Percentiles rank a stretch among this genome's conserved stretches.
These are phyloP conservation scores for Sorex fumeus DNA, from an alignment of 2,113 vertebrate species.

Conservation along the genomic window DNA sequence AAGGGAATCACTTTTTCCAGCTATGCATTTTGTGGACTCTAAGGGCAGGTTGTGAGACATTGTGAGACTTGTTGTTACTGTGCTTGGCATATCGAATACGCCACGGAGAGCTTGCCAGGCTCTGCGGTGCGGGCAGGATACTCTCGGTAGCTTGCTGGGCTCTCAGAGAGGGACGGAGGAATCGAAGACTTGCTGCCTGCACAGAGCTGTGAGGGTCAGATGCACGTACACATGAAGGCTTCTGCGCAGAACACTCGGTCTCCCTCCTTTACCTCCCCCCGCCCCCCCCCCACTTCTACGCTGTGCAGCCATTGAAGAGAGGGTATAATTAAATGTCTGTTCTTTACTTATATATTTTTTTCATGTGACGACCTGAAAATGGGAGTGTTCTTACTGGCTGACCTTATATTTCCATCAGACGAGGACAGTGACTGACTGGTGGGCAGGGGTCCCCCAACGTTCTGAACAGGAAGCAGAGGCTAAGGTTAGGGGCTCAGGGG, in stretches of 20 bases:
- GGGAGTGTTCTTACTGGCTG: background rate
- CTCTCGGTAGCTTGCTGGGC: too few relatives aligned
- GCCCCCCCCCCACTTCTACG: background rate
- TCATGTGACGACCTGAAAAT: background rate
- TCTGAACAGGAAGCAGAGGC: background rate
- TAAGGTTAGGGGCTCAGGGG: background rate
- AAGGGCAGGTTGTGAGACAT: background rate
- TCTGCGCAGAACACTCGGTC: background rate
- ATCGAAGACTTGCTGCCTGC: background rate
- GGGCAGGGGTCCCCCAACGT: accelerated
- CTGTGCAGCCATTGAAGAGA: conserved; percentile 29
- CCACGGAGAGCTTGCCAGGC: too few relatives aligned
- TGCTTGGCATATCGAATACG: too few relatives aligned
- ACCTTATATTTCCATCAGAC: background rate
- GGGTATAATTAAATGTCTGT: background rate
- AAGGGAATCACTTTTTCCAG: background rate
- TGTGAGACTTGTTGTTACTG: too few relatives aligned
- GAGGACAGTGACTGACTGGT: background rate
- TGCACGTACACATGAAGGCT: background rate
- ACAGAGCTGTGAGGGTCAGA: background rate
- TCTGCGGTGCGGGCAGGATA: too few relatives aligned
- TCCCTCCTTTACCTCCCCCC: background rate
- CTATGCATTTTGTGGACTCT: background rate
- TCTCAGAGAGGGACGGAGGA: too few relatives aligned
- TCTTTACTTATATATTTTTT: background rate